Percentiles rank a stretch among this genome's conserved stretches.
These are phyloP conservation scores for Ophioninae sp. DNA, from an alignment of 2,888 invertebrate genomes.

Conservation along the genomic window DNA sequence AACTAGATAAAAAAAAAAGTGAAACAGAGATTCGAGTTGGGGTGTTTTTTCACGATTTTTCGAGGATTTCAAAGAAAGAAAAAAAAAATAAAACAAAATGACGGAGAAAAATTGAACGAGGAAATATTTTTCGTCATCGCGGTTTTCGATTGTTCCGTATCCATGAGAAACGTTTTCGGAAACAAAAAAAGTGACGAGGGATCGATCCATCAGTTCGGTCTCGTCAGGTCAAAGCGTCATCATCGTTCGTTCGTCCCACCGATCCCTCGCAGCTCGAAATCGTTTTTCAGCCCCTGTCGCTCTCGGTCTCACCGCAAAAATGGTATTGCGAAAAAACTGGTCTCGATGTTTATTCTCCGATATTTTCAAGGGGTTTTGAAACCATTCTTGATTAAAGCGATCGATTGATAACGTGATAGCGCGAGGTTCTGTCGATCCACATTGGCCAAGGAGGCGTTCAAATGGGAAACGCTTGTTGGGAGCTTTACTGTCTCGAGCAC, in stretches of 20 bases:
- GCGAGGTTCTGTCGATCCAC: slow-evolving; percentile 93
- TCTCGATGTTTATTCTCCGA: not conserved
- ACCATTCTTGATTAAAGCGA: not conserved
- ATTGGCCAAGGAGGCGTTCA: slow-evolving; percentile 93
- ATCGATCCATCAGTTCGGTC: slow-evolving; percentile 53
- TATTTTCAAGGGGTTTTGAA: not conserved
- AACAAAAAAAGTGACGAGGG: slow-evolving; percentile 37
- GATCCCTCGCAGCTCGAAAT: slow-evolving; percentile 12
- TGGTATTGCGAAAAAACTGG: slow-evolving; percentile 42
- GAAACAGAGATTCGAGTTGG: too few relatives aligned
- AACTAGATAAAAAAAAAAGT: too few relatives aligned
- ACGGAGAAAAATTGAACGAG: not conserved
- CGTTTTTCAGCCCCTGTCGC: not conserved
- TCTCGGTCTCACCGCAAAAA: slow-evolving; percentile 23
- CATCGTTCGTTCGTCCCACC: slow-evolving; percentile 63
- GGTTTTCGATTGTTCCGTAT: slow-evolving; percentile 48
- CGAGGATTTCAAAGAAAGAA: not conserved
- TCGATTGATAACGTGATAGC: slow-evolving; percentile 81
- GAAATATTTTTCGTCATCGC: slow-evolving; percentile 23
- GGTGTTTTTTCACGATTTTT: too few relatives aligned
- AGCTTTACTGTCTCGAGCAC: slow-evolving; percentile 91
- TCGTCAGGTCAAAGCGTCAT: slow-evolving; percentile 55
- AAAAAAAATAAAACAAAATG: not conserved
- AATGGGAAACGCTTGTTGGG: slow-evolving; percentile 93
- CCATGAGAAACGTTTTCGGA: slow-evolving; percentile 51